Evolutionary conservation across 2,888 invertebrate genomes (phyloP), one percentile per base, ranked within the genome.

Genomic region (Euzophera pinguis): DNA sequence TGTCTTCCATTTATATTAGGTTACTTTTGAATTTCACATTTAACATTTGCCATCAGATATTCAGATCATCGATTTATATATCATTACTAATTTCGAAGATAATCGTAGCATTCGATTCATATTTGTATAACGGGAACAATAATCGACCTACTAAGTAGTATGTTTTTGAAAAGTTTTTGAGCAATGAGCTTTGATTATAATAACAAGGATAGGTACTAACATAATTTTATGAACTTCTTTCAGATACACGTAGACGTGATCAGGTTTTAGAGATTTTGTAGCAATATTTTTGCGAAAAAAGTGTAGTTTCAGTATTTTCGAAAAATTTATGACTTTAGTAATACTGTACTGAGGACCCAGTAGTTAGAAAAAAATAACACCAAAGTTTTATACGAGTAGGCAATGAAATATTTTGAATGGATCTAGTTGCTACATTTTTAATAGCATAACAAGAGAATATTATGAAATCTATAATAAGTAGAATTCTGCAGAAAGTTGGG

Each of bases 241-340:
- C 70, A 64, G 62, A 65, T 68, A 65, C 69, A 61, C 63, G 65
- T 45, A 13, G 13, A 45, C 14, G 32, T 45, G 32, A 84, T 72
- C 66, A 69, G 65, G 79, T 72, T 67, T 76, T 81, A 80, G 75
- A 81, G 61, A 73, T 75, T 81, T 81, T 69, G 77, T 85, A 85
- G 82, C 78, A 61, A 77, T 88, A 86, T 87, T 84, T 86, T 85
- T 84, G 80, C 71, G 73, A 83, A 63, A 57, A 74, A 73, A 75
- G 73, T 76, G 82, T 85, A 83, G 81, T 69, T 66, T 75, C 85
- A 75, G 81, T 88, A 88, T 89, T 89, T 89, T 88, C 79, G 85
- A 88, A 78, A 64, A 75, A 67, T 73, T 82, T 87, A 80, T 69
- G 65, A 78, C 64, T 57, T 65, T 84, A 86, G 83, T 67, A 63